Evolutionary conservation across 2,113 vertebrate genomes (phyloP), one percentile per base, ranked within the genome.

Genomic region (Bolborhynchus lineola): DNA sequence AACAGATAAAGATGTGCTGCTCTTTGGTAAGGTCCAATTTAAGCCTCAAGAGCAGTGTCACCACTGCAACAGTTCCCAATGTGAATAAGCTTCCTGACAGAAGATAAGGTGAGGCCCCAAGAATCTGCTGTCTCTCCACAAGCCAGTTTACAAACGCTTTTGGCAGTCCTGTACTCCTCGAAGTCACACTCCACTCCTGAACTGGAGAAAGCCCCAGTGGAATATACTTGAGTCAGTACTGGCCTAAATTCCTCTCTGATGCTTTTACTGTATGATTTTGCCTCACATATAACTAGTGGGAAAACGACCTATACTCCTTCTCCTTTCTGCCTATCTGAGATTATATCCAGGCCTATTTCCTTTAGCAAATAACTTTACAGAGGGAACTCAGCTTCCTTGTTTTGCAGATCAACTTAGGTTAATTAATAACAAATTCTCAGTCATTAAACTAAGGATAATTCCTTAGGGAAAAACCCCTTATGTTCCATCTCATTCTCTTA

Each of bases 361-460:
- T 97, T 91, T 57, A 72, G 88, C 85, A 97, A 96, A 97, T 85
- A 93, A 53, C 79, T 96, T 95, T 81, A 83, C 49, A 92, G 26
- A 88, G 57, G 47, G 77, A 93, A 67, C 53, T 89, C 74, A 93
- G 63, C 89, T 95, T 96, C 91, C 93, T 77, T 72, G 57, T 95
- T 96, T 92, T 79, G 50, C 39, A 94, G 90, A 94, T 95, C 91
- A 97, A 69, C 84, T 83, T 77, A 37, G 76, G 94, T 97, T 97
- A 97, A 97, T 97, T 96, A 97, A 91, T 97, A 97, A 89, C 91
- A 82, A 96, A 95, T 78, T 94, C 52, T 92, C 72, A 69, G 70
- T 76, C 62, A 71, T 86, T 96, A 82, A 88, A 88, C 60, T 79
- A 53, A 55, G 33, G 67, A 18, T 62, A 91, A 95, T 87, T 94